These are phyloP conservation scores for Labeo catla DNA, from an alignment of 2,113 vertebrate species.

Conservation along the genomic window DNA sequence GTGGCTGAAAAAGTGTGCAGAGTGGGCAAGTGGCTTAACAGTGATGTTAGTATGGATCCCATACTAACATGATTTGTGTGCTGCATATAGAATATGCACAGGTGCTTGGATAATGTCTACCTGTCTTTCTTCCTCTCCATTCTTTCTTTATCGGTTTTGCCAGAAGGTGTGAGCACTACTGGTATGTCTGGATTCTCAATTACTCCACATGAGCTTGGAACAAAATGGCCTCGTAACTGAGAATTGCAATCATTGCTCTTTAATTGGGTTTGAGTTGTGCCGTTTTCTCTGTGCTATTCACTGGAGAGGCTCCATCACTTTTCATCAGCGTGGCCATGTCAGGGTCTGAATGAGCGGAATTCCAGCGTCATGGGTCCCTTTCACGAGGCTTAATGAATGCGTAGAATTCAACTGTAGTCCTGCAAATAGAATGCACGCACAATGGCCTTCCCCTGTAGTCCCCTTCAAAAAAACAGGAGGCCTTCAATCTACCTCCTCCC, in stretches of 20 bases:
- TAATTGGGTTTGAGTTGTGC: conserved; percentile 68
- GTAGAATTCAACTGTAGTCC: conserved; percentile 64
- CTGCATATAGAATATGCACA: neutral
- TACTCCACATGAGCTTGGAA: conserved; percentile 52
- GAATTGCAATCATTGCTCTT: conserved; percentile 69
- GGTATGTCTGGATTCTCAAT: conserved; percentile 56
- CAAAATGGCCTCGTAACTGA: conserved; percentile 58
- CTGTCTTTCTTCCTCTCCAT: neutral
- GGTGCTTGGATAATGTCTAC: neutral
- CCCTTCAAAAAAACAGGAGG: conserved; percentile 60
- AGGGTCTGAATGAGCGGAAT: conserved; percentile 66
- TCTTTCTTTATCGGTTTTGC: neutral
- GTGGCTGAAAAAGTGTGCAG: neutral
- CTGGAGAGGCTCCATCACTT: conserved; percentile 66
- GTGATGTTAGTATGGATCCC: neutral
- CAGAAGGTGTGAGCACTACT: conserved; percentile 10
- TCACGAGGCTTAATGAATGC: conserved; percentile 70
- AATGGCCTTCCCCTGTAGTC: conserved; percentile 61
- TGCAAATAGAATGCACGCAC: conserved; percentile 63
- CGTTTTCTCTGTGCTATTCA: conserved; percentile 66
- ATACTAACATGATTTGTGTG: neutral
- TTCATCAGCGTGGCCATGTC: conserved; percentile 62
- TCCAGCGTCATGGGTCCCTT: conserved; percentile 65
- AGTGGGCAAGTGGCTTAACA: neutral
- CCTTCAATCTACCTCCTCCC: conserved; percentile 74